These are phyloP conservation scores for Cichladusa arquata DNA, from an alignment of 2,113 vertebrate species.

Conservation along the genomic window DNA sequence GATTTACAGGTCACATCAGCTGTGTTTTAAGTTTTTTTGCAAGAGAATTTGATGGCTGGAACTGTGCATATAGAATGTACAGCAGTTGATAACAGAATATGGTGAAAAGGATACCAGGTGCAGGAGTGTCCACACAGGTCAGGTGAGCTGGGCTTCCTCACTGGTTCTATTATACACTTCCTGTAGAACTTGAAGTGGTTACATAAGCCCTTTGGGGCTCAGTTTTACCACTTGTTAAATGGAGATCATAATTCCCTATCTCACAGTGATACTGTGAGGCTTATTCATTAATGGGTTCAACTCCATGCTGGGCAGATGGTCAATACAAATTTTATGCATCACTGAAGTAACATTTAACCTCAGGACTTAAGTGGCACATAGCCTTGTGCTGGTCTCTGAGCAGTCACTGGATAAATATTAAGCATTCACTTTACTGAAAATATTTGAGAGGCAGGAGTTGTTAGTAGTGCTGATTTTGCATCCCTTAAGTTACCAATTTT, in stretches of 20 bases:
- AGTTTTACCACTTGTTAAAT: neutral
- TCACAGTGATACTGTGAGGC: neutral
- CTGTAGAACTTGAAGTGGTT: neutral
- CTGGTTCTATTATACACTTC: neutral
- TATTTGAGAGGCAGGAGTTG: neutral
- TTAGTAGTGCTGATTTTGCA: neutral
- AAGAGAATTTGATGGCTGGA: neutral
- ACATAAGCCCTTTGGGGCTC: neutral
- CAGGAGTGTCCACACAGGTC: neutral
- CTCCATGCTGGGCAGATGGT: neutral
- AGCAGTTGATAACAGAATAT: neutral
- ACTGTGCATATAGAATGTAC: neutral
- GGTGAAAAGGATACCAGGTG: neutral
- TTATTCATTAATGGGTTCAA: neutral
- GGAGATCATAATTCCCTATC: neutral
- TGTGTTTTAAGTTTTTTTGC: neutral
- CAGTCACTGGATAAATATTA: neutral
- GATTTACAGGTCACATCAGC: neutral
- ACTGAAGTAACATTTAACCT: conserved; percentile 18
- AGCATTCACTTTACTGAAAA: neutral
- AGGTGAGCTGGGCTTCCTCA: neutral
- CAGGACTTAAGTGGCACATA: neutral
- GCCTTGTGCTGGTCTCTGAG: neutral
- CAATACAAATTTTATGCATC: conserved; percentile 42
- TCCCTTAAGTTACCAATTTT: neutral